These are phyloP conservation scores for Chymomyza procnemis DNA, from an alignment of 2,888 invertebrate genomes.

Conservation along the genomic window DNA sequence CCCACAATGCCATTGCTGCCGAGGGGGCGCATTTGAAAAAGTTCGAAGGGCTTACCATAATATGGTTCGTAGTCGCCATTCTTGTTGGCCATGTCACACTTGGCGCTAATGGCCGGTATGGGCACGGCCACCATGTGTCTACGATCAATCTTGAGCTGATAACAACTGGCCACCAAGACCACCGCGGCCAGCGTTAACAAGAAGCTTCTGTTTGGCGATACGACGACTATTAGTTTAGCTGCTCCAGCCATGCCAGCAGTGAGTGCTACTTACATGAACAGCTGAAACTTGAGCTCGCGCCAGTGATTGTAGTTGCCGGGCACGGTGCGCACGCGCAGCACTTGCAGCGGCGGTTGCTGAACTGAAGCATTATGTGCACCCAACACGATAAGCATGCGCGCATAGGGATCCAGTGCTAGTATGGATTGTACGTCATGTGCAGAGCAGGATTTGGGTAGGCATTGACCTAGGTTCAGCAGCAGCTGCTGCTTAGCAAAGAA, in stretches of 20 bases:
- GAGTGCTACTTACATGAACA: slow-evolving; percentile 81
- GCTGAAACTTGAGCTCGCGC: slow-evolving; percentile 83
- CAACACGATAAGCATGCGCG: slow-evolving; percentile 62
- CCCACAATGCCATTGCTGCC: slow-evolving; percentile 65
- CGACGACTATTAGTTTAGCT: too few relatives aligned
- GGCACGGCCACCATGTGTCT: slow-evolving; percentile 48
- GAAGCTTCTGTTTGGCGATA: slow-evolving; percentile 58
- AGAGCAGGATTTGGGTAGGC: slow-evolving; percentile 85
- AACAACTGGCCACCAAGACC: slow-evolving; percentile 82
- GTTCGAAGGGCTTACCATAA: slow-evolving; percentile 74
- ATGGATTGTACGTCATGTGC: slow-evolving; percentile 79
- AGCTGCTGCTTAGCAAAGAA: slow-evolving; percentile 80
- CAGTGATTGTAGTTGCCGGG: slow-evolving; percentile 84
- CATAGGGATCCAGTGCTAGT: slow-evolving; percentile 77
- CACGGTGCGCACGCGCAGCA: slow-evolving; percentile 83
- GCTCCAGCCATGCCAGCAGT: background rate
- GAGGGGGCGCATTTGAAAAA: slow-evolving; percentile 77
- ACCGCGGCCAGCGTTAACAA: slow-evolving; percentile 69
- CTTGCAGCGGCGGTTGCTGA: slow-evolving; percentile 76
- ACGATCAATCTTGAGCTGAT: slow-evolving; percentile 81
- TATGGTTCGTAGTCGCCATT: slow-evolving; percentile 71
- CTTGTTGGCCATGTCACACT: slow-evolving; percentile 53
- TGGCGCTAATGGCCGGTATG: slow-evolving; percentile 69
- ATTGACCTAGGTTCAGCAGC: slow-evolving; percentile 85
- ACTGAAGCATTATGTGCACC: slow-evolving; percentile 46